Evolutionary conservation across 2,113 vertebrate species (phyloP), one percentile per base, ranked within the genome.

Genomic region (Syngnathus floridae): DNA sequence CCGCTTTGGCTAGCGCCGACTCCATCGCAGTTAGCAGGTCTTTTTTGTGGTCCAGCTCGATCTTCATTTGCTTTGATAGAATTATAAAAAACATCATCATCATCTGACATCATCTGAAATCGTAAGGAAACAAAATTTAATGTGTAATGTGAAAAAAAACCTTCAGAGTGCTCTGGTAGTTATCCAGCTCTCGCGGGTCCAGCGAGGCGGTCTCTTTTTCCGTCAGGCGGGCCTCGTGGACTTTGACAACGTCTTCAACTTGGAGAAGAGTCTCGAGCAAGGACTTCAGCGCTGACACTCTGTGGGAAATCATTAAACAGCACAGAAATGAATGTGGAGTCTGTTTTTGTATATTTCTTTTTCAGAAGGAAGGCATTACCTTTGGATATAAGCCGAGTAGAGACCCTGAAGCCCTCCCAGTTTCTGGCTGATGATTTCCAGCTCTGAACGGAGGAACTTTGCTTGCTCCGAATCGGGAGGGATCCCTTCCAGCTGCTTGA

Each of bases 171-270:
- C 70, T 86, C 22, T 91, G 89, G 62, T 97, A 94, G 58, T 89
- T 91, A 62, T 96, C 94, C 67, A 95, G 80, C 78, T 97, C 96
- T 65, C 90, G 87, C 41, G 87, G 83, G 70, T 97, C 94, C 78
- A 97, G 86, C 65, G 91, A 94, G 69, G 94, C 86, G 0, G 96
- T 99, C 67, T 98, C 96, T 65, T 96, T 96, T 84, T 99, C 97
- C 0, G 94, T 97, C 9, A 99, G 90, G n/a, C 94, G 90, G 45
- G 94, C 92, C 87, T 99, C 97, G 0, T 95, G 90, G 64, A 95
- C 94, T 87, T 96, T 95, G 19, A 99, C 77, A 67, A 94, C 87
- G 68, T 99, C 97, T 76, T 99, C 95, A 0, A 90, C 89, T 68
- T 94, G 92, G 0, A 93, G 82, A 60, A 96, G 86, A 49, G 81